Evolutionary conservation across 2,113 vertebrate species (phyloP).

Genomic region (Menura novaehollandiae): DNA sequence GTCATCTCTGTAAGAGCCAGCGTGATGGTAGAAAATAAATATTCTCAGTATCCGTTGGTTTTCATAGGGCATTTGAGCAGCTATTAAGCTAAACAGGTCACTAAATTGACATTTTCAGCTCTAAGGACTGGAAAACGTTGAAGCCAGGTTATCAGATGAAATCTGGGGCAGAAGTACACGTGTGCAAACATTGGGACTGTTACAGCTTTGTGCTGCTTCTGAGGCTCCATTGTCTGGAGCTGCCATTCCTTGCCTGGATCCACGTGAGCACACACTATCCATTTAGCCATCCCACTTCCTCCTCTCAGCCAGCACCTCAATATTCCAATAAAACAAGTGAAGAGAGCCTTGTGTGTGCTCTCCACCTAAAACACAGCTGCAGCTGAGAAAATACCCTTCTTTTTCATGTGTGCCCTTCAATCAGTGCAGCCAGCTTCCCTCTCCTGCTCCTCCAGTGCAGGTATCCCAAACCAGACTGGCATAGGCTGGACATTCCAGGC

Average conservation of each 20-base stretch:
- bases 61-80: background rate
- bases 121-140: constrained; percentile 16
- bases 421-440: background rate
- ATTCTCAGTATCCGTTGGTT: background rate
- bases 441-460: background rate
- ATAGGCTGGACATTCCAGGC: background rate
- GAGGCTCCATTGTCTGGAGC: constrained; percentile 52
- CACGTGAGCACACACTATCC: constrained; percentile 33
- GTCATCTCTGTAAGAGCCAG: background rate
- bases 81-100: background rate
- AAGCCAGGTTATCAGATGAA: constrained; percentile 56
- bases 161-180: constrained; percentile 1
- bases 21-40: background rate
- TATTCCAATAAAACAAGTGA: constrained; percentile 60
- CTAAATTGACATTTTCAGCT: background rate
- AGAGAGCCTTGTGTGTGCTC: constrained; percentile 61
- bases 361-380: constrained; percentile 63
- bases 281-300: constrained; percentile 61
- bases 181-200: constrained; percentile 55
- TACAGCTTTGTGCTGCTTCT: constrained; percentile 51
- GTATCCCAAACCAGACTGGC: background rate
- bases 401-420: constrained; percentile 61
- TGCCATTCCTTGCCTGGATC: constrained; percentile 53
- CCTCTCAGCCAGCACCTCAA: constrained; percentile 47
- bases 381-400: constrained; percentile 65